Conservation (phyloP, 1,140 invertebrate genomes). For the Drosophila mayri region DNA sequence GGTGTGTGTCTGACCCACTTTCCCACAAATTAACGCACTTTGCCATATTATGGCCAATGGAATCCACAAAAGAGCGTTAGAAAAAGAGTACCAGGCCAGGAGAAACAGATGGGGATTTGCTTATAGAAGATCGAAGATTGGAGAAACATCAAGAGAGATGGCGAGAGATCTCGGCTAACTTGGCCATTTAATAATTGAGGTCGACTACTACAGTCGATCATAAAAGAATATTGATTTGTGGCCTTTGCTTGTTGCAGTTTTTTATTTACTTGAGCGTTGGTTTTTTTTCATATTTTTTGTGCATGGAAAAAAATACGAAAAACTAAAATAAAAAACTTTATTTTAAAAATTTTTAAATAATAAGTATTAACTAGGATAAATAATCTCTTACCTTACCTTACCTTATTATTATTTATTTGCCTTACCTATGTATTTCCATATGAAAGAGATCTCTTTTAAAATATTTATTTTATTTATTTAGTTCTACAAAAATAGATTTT, state of each 20-base stretch:
- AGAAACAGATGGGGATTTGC: constrained; percentile 11
- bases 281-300: background rate
- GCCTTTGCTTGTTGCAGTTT: constrained; percentile 4
- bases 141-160: background rate
- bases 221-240: constrained; percentile 56
- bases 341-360: too few species aligned
- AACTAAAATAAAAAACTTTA: background rate
- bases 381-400: too few species aligned
- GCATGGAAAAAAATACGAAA: background rate
- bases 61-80: constrained; percentile 62
- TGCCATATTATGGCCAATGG: constrained; percentile 65
- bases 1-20: constrained; percentile 72
- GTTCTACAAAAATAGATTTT: too few species aligned
- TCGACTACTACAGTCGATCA: constrained; percentile 39
- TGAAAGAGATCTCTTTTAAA: too few species aligned
- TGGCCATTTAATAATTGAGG: constrained; percentile 60
- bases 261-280: constrained; percentile 8
- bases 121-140: background rate
- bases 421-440: too few species aligned
- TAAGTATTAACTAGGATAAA: too few species aligned
- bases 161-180: constrained; percentile 7
- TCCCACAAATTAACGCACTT: constrained; percentile 76
- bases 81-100: constrained; percentile 4
- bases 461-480: background rate
- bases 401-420: too few species aligned